Base-by-base conservation (phyloP, 2,797 vertebrate genomes). In the Pipistrellus pipistrellus region DNA sequence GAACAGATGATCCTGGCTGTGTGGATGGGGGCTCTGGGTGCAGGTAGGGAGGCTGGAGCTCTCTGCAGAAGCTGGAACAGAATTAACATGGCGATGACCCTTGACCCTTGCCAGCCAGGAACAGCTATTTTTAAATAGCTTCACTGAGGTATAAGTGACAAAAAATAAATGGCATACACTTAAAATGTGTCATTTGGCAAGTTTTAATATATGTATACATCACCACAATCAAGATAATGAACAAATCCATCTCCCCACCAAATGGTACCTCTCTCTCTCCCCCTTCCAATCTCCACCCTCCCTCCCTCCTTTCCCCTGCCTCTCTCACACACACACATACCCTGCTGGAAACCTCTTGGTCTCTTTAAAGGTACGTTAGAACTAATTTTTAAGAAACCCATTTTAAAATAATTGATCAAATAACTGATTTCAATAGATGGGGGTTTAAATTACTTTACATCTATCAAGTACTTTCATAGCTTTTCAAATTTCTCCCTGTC, bases 401-500 rank as follows among this genome's bases (percentile, higher is more conserved):
- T 55, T 3, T 46, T 83, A 10, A 66, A 69, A 18, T 85, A 76
- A 84, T 75, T 92, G 53, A 85, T 90, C 9, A 85, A 69, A 92
- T 85, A n/a, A 83, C 51, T 44, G 17, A 48, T 72, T 85, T 81
- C 30, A 90, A n/a, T 84, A 76, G 11, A 91, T 25, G 25, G 21
- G 10, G 5, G 77, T 93, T 83, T 92, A 88, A 73, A 92, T 90
- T 55, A 55, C 10, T 71, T 88, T 72, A 83, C 15, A 21, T 69
- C 35, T 85, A 21, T 23, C 87, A 57, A 53, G 15, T 55, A 4
- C 25, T 59, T 94, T 84, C 80, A 84, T 76, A 73, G 55, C 11
- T 27, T 91, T 91, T 75, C 27, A 75, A 0, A 94, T 84, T 78
- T 64, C 32, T 27, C 14, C 41, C 25, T n/a, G 32, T 68, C 35